phyloP scores from a whole-genome alignment of 2,797 vertebrate species.

The Oreochromis grahami region DNA sequence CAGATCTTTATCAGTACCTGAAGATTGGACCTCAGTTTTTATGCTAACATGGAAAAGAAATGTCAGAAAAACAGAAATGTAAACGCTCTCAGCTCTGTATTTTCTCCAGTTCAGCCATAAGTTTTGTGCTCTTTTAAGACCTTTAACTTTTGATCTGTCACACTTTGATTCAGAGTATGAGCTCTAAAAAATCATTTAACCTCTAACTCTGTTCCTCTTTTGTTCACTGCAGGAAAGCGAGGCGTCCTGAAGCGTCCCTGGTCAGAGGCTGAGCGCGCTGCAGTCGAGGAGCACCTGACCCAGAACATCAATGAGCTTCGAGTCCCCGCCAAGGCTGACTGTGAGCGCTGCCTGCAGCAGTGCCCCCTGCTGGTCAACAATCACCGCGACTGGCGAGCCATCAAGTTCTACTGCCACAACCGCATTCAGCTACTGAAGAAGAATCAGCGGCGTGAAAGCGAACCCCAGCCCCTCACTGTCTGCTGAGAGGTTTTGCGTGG shows the following conservation, averaged over 20 bases:
- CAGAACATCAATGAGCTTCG: constrained; percentile 79
- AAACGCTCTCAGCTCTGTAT: neutral
- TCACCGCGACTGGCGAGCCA: constrained; percentile 80
- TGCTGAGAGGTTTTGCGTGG: constrained; percentile 55
- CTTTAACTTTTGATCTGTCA: neutral
- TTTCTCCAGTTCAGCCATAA: neutral
- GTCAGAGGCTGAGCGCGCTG: constrained; percentile 78
- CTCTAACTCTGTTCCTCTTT: neutral
- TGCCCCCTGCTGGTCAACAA: constrained; percentile 81
- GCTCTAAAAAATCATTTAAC: neutral
- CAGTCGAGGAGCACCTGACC: constrained; percentile 80
- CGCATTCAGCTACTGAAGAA: constrained; percentile 84
- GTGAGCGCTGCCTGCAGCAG: constrained; percentile 80
- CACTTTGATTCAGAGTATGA: neutral
- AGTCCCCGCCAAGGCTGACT: constrained; percentile 81
- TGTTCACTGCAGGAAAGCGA: constrained; percentile 68
- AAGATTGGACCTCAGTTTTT: neutral
- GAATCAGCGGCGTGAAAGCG: constrained; percentile 71
- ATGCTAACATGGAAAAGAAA: neutral
- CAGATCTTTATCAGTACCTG: neutral
- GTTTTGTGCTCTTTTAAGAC: neutral
- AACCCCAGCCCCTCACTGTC: constrained; percentile 60
- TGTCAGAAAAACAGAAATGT: neutral
- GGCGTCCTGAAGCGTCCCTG: constrained; percentile 82
- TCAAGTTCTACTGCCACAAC: constrained; percentile 85